Evolutionary conservation across 2,888 invertebrate genomes (phyloP).

Genomic region (Diarsia mendica): DNA sequence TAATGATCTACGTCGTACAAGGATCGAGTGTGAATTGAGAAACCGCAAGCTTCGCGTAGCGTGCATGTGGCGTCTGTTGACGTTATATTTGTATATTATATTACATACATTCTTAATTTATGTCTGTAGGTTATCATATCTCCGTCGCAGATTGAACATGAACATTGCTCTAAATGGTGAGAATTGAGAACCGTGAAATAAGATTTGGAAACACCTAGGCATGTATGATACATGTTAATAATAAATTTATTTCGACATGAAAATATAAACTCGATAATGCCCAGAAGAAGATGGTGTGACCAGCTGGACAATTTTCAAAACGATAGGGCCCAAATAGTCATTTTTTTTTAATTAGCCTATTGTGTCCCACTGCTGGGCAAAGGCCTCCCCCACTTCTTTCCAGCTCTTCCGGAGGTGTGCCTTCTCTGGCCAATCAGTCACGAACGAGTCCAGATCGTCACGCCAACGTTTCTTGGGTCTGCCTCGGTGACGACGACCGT

Average conservation of each 20-base stretch:
- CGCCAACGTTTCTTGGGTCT: too few relatives aligned
- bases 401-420: too few relatives aligned
- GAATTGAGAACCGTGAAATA: constrained; percentile 4
- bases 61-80: constrained; percentile 41
- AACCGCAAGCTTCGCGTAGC: constrained; percentile 77
- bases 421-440: too few relatives aligned
- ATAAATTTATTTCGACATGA: background rate
- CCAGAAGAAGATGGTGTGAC: too few relatives aligned
- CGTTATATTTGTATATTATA: constrained; percentile 24
- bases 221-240: background rate
- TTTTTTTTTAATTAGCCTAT: too few relatives aligned
- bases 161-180: constrained; percentile 27
- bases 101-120: constrained; percentile 20
- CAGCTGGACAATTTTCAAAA: too few relatives aligned
- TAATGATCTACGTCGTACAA: constrained; percentile 80
- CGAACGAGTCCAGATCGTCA: too few relatives aligned
- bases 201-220: background rate
- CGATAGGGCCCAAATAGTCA: too few relatives aligned
- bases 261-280: background rate
- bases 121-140: constrained; percentile 37
- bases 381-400: too few relatives aligned
- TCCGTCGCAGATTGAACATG: constrained; percentile 23
- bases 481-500: too few relatives aligned
- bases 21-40: constrained; percentile 82
- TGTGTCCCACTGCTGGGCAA: too few relatives aligned